A percentile compares a stretch with the other conserved stretches of the same genome.
Conservation (phyloP, 2,888 invertebrate genomes). For the Cheilosia impressa region DNA sequence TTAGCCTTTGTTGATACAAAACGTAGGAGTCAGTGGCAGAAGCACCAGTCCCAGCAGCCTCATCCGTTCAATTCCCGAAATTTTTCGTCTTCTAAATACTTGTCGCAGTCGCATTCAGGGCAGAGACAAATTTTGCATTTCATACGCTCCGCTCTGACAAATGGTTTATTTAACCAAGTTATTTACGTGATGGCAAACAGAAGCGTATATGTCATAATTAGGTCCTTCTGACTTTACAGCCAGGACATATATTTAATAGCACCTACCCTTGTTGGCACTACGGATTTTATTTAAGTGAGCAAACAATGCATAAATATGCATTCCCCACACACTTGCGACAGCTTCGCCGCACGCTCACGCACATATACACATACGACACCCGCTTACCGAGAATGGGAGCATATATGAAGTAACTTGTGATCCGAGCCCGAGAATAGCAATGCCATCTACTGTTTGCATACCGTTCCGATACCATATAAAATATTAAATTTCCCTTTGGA, state of each 20-base stretch:
- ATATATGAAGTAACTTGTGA: background rate
- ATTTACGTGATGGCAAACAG: slow-evolving; percentile 72
- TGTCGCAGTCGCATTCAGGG: slow-evolving; percentile 35
- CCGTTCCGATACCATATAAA: slow-evolving; percentile 61
- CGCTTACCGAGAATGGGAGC: background rate
- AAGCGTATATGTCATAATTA: slow-evolving; percentile 73
- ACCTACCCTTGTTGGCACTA: slow-evolving; percentile 53
- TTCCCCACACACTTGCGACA: slow-evolving; percentile 45
- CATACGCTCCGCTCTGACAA: slow-evolving; percentile 54
- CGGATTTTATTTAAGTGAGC: slow-evolving; percentile 68
- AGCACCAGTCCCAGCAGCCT: background rate
- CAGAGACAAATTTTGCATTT: slow-evolving; percentile 54
- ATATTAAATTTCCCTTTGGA: slow-evolving; percentile 64
- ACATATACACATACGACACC: slow-evolving; percentile 6
- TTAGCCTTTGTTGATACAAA: slow-evolving; percentile 54
- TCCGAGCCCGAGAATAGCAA: background rate
- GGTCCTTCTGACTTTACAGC: slow-evolving; percentile 33
- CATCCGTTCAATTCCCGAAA: slow-evolving; percentile 44
- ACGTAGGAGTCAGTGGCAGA: slow-evolving; percentile 31
- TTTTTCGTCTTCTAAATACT: slow-evolving; percentile 39
- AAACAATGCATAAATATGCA: slow-evolving; percentile 73
- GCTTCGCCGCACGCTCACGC: slow-evolving; percentile 46
- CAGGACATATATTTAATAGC: background rate
- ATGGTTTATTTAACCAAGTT: slow-evolving; percentile 71
- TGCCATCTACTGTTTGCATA: slow-evolving; percentile 44